Base-by-base conservation (phyloP, 2,113 vertebrate genomes). In the Hiodon alosoides region DNA sequence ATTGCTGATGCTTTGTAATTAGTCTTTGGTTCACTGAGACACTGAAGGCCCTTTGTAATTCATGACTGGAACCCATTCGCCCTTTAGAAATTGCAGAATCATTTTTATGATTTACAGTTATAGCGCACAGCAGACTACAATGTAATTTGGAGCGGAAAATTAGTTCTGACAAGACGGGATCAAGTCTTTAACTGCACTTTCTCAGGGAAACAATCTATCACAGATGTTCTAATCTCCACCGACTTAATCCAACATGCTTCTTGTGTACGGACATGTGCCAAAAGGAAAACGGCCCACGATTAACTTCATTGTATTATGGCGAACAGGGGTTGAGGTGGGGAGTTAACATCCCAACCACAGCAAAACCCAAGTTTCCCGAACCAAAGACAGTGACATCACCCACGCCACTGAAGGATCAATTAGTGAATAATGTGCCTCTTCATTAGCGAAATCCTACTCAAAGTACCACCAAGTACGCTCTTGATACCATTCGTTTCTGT, bases 51-150 rank as follows among this genome's bases (percentile, higher is more conserved):
- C 77, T 70, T 78, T 79, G 77, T 82, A 85, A 87, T 84, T 81
- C 86, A 84, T 78, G 75, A 47, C 57, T 0, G 5, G 73, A 74
- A 67, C 79, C 79, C 69, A 77, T 53, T 65, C 81, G 80, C 79
- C 81, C 84, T 86, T 87, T 65, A 54, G 78, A 90, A 87, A 85
- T 77, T 79, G 85, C 73, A 59, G 84, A 87, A 86, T 89, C 66
- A 83, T 89, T 87, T 84, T 73, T 82, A 71, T 86, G 87, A 90
- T 90, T 89, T 89, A 89, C 82, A 81, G 85, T 87, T 87, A 85
- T 85, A 84, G 85, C 71, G 17, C 71, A 79, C 46, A 1, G 14
- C 74, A 79, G 80, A 71, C 73, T 53, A 5, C 7, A 73, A 77
- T 65, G 82, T 86, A 86, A 89, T 89, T 82, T 80, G 73, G 77